phyloP scores from a whole-genome alignment of 2,113 vertebrate species.

The Amphiprion ocellaris region DNA sequence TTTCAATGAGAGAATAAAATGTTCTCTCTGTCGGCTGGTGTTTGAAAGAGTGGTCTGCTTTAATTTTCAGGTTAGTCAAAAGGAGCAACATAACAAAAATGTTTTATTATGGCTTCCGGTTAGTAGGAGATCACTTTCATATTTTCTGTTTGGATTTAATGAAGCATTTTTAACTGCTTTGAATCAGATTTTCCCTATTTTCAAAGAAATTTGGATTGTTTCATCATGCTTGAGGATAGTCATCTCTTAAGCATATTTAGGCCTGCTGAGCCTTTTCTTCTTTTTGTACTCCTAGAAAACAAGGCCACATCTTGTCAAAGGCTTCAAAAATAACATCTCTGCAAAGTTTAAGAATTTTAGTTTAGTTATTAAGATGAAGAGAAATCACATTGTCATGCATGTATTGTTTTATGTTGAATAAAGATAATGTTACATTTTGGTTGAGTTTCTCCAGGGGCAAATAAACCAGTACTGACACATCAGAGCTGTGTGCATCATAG shows the following conservation, averaged over 20 bases:
- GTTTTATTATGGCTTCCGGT: background rate
- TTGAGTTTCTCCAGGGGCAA: background rate
- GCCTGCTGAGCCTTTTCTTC: background rate
- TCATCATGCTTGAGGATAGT: background rate
- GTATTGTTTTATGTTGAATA: no score
- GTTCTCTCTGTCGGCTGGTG: no score
- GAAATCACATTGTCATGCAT: no score
- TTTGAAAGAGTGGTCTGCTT: no score
- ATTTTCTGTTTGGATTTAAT: slow-evolving; percentile 29
- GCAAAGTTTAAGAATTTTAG: no score
- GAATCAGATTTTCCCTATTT: slow-evolving; percentile 4
- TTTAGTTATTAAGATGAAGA: no score
- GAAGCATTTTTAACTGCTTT: background rate
- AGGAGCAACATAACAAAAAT: background rate
- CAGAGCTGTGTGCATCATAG: background rate
- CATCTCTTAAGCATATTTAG: slow-evolving; percentile 14
- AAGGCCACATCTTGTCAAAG: background rate
- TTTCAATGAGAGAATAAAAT: no score
- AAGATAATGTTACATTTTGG: no score
- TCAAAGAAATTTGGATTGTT: slow-evolving; percentile 3
- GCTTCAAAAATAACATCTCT: background rate
- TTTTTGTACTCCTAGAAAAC: slow-evolving; percentile 9
- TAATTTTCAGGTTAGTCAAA: no score
- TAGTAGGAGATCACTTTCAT: background rate
- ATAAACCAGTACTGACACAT: background rate